Evolutionary conservation across 2,888 invertebrate genomes (phyloP).

Genomic region (Andrena bucephala): DNA sequence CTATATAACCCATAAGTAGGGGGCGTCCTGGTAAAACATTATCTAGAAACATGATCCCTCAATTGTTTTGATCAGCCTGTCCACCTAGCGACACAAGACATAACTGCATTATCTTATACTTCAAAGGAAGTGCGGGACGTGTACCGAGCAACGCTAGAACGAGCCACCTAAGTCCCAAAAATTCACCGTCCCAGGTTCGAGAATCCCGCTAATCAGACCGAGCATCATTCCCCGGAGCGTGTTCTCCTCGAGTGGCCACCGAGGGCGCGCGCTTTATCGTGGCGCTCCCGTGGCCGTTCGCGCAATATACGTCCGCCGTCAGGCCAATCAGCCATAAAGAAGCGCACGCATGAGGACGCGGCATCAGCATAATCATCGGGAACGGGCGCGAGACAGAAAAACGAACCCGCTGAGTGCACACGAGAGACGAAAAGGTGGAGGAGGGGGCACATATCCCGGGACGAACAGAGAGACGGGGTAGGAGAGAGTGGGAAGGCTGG

Average conservation of each 20-base stretch:
- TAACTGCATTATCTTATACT: background rate
- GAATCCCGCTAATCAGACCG: background rate
- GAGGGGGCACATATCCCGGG: constrained; percentile 21
- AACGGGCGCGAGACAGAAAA: constrained; percentile 52
- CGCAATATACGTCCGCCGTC: constrained; percentile 61
- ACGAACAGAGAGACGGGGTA: constrained; percentile 15
- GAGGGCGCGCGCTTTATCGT: constrained; percentile 50
- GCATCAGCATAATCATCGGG: constrained; percentile 73
- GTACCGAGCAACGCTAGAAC: background rate
- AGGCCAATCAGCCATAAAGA: constrained; percentile 68
- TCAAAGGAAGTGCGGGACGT: background rate
- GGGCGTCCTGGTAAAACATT: no score
- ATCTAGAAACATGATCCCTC: background rate
- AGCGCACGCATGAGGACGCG: constrained; percentile 59
- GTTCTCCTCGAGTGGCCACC: constrained; percentile 29
- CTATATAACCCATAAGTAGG: background rate
- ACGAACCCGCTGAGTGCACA: background rate
- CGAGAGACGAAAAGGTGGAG: background rate
- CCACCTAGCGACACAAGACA: background rate
- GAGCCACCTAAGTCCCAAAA: background rate
- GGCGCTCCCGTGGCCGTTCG: constrained; percentile 48
- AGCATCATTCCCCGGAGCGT: background rate
- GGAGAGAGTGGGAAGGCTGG: constrained; percentile 1
- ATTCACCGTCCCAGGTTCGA: background rate
- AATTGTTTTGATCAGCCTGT: background rate